phyloP scores from a whole-genome alignment of 2,888 invertebrate species.

The Caenorhabditis virilis region DNA sequence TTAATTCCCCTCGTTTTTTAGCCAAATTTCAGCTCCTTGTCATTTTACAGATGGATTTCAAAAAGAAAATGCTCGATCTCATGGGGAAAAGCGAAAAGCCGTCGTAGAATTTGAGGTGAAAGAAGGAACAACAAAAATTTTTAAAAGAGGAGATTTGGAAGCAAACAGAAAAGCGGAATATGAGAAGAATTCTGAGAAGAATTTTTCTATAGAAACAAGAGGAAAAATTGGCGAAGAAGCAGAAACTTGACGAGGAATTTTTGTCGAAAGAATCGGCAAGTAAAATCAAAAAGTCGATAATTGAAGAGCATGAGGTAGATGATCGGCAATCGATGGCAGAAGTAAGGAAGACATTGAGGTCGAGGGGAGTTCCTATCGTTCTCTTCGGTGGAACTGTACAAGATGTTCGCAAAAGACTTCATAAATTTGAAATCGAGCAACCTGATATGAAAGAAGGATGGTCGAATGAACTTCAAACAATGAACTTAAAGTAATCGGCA shows the following conservation, averaged over 20 bases:
- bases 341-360: constrained; percentile 76
- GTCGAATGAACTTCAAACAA: constrained; percentile 97
- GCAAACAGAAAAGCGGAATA: constrained; percentile 84
- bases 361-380: constrained; percentile 86
- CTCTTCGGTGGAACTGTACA: constrained; percentile 87
- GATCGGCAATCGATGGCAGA: constrained; percentile 32
- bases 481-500: constrained; percentile 94
- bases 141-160: constrained; percentile 83
- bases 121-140: constrained; percentile 83
- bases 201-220: too few species aligned
- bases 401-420: constrained; percentile 75
- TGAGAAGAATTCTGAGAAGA: too few species aligned
- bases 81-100: constrained; percentile 86
- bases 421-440: constrained; percentile 89
- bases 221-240: constrained; percentile 17
- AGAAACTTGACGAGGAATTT: constrained; percentile 4
- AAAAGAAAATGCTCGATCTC: constrained; percentile 90
- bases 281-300: constrained; percentile 5
- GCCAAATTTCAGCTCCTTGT: background rate
- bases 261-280: constrained; percentile 12
- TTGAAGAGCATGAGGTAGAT: constrained; percentile 20
- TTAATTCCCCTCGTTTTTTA: constrained; percentile 3
- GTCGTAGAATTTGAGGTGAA: constrained; percentile 82
- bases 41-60: constrained; percentile 71
- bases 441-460: constrained; percentile 93